Percentiles rank a stretch among this genome's conserved stretches.
Conservation (phyloP, 2,888 invertebrate species). For the Drosophila austrosaltans region DNA sequence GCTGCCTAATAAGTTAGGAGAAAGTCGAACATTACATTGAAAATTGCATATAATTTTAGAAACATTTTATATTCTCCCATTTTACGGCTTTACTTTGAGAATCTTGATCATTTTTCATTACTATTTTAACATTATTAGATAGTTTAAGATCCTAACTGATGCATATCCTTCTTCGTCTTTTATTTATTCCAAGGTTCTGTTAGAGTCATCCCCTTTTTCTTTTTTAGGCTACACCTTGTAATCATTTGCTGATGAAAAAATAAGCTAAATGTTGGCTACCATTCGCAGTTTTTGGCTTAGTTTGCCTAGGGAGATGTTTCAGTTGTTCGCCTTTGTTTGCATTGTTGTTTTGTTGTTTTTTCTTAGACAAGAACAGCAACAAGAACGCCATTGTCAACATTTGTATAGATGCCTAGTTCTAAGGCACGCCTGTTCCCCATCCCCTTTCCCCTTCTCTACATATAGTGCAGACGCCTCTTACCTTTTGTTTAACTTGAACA, state of each 20-base stretch:
- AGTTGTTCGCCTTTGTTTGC: constrained; percentile 25
- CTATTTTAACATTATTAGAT: no score
- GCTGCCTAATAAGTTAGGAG: no score
- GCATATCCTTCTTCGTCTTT: not conserved
- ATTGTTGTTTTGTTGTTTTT: constrained; percentile 3
- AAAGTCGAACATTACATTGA: no score
- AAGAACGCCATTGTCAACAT: constrained; percentile 18
- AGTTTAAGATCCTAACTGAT: no score
- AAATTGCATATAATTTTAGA: no score
- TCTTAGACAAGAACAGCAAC: constrained; percentile 11
- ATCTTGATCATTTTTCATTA: no score
- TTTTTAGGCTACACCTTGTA: not conserved
- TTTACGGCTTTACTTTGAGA: no score
- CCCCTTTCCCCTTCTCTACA: not conserved
- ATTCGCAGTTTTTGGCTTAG: constrained; percentile 17
- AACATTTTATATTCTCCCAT: no score
- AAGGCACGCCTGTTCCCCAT: not conserved
- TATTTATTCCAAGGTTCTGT: constrained; percentile 25
- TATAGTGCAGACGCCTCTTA: constrained; percentile 11
- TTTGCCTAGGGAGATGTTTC: not conserved
- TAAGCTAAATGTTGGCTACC: constrained; percentile 26
- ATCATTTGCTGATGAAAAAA: constrained; percentile 15
- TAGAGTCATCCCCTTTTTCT: constrained; percentile 1
- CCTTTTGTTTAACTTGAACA: constrained; percentile 25
- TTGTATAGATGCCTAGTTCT: constrained; percentile 10